Evolutionary conservation across 2,888 invertebrate species (phyloP).

Genomic region (Drosophila nigricruria): DNA sequence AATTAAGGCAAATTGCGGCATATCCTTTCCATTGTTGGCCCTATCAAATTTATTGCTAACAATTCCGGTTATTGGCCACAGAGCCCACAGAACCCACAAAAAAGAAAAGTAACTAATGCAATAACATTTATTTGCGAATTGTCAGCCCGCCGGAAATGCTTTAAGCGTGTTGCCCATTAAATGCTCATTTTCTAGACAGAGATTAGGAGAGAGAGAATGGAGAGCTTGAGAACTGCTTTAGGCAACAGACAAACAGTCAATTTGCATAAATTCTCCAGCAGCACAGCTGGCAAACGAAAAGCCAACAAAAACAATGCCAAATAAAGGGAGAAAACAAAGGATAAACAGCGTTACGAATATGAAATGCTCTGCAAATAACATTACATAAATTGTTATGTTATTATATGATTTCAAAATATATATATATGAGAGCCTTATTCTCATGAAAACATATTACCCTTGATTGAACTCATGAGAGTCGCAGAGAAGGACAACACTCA

Average conservation of each 20-base stretch:
- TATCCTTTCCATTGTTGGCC: conserved; percentile 41
- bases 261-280: conserved; percentile 45
- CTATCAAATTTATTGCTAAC: conserved; percentile 47
- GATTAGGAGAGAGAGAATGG: not conserved
- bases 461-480: not conserved
- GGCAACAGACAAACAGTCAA: conserved; percentile 46
- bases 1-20: conserved; percentile 42
- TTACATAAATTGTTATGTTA: not conserved
- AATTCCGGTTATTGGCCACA: conserved; percentile 39
- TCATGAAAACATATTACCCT: not conserved
- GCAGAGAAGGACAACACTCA: not conserved
- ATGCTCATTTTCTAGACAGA: conserved; percentile 43
- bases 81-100: not conserved
- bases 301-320: conserved; percentile 11
- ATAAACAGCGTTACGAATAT: not conserved
- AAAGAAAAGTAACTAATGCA: conserved; percentile 19
- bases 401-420: not conserved
- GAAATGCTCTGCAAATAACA: conserved; percentile 16
- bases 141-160: conserved; percentile 48
- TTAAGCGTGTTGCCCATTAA: conserved; percentile 60
- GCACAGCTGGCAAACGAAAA: conserved; percentile 44
- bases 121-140: conserved; percentile 49
- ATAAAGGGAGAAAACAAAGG: not conserved
- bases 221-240: conserved; percentile 12
- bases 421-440: not conserved